Percentiles rank a stretch among this genome's conserved stretches.
Conservation (phyloP, 1,140 invertebrate species). For the Gryon sp. region DNA sequence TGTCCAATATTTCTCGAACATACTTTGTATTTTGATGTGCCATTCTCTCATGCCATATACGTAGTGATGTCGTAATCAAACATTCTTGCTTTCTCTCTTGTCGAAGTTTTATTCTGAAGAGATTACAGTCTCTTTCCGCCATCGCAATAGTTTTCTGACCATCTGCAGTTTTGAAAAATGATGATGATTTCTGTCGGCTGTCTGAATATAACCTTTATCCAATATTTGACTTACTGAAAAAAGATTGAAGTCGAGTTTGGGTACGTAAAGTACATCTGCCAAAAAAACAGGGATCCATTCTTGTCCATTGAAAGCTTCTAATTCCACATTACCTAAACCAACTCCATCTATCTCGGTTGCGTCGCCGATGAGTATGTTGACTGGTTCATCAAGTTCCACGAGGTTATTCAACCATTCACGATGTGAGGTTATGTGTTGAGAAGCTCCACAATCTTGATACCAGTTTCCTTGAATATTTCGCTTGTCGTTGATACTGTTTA, state of each 20-base stretch:
- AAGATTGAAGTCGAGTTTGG: neutral
- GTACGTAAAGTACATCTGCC: neutral
- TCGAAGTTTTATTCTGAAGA: neutral
- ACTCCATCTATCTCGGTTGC: neutral
- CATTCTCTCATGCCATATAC: conserved; percentile 21
- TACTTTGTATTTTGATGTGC: conserved; percentile 66
- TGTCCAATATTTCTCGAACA: conserved; percentile 58
- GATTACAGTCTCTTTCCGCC: neutral
- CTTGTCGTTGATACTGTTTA: too few species aligned
- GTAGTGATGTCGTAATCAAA: neutral
- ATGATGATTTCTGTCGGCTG: neutral
- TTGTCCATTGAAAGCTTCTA: neutral
- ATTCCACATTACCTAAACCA: conserved; percentile 2
- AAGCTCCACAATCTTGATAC: too few species aligned
- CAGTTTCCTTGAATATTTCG: too few species aligned
- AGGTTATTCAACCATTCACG: too few species aligned
- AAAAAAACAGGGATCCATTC: neutral
- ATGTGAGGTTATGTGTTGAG: too few species aligned
- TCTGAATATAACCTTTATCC: neutral
- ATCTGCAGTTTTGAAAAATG: conserved; percentile 6
- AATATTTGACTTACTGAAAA: neutral
- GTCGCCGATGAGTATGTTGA: neutral
- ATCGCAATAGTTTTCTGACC: neutral
- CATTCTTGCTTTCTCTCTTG: neutral
- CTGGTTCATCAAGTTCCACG: too few species aligned